phyloP scores from a whole-genome alignment of 2,888 invertebrate genomes.

The Candidula unifasciata region DNA sequence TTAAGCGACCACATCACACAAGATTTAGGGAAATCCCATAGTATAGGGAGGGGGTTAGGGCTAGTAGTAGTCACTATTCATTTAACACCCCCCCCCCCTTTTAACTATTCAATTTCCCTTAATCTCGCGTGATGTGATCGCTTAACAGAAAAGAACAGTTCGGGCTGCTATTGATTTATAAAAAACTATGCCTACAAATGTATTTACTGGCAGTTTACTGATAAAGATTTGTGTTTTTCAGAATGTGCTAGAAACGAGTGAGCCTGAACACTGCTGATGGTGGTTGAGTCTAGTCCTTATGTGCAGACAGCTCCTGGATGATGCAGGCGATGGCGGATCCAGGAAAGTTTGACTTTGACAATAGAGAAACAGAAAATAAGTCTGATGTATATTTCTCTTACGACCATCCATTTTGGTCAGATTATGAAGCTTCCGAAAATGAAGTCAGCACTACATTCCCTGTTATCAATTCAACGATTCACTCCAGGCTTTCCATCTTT shows the following conservation, averaged over 20 bases:
- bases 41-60: no score
- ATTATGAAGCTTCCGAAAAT: neutral
- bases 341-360: conserved; percentile 26
- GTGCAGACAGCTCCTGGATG: neutral
- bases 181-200: no score
- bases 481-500: conserved; percentile 29
- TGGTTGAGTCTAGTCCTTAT: neutral
- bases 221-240: neutral
- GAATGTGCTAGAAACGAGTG: neutral
- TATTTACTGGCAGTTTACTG: no score
- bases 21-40: no score
- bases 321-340: conserved; percentile 15
- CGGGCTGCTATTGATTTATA: no score
- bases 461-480: conserved; percentile 6
- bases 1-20: no score
- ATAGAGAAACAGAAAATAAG: neutral
- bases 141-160: no score
- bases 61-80: no score
- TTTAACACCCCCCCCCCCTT: no score
- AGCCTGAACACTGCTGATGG: neutral
- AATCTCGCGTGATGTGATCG: no score
- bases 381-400: conserved; percentile 6
- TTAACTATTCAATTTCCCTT: no score
- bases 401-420: conserved; percentile 1
- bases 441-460: neutral